phyloP scores from a whole-genome alignment of 2,797 vertebrate genomes.

The Falco concolor region DNA sequence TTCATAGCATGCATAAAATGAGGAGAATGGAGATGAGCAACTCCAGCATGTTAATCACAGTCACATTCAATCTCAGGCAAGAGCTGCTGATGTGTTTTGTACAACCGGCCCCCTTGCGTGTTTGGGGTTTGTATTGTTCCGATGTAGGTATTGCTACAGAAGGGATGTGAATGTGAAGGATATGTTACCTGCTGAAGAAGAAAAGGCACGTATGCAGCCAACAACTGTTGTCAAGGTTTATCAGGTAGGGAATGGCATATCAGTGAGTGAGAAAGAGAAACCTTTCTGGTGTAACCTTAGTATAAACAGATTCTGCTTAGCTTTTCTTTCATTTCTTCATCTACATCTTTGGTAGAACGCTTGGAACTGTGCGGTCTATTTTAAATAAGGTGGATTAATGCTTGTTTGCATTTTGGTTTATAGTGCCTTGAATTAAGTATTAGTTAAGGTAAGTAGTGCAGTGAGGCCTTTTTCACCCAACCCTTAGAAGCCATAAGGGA shows the following conservation, averaged over 20 bases:
- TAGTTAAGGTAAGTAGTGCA: neutral
- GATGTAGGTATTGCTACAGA: neutral
- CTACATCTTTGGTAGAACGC: neutral
- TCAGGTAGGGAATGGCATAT: neutral
- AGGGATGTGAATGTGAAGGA: neutral
- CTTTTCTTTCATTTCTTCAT: neutral
- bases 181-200: neutral
- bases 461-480: neutral
- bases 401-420: neutral
- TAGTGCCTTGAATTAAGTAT: neutral
- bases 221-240: neutral
- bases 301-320: neutral
- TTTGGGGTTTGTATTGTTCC: neutral
- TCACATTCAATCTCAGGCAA: neutral
- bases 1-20: neutral
- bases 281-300: neutral
- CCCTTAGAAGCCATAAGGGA: neutral
- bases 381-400: neutral
- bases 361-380: neutral
- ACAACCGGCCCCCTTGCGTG: neutral
- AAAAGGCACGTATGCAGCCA: neutral
- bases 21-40: neutral
- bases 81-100: neutral
- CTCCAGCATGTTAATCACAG: neutral
- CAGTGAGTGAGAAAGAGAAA: neutral